These are phyloP conservation scores for Embidobia sp. DNA, from an alignment of 2,888 invertebrate species.

Conservation along the genomic window DNA sequence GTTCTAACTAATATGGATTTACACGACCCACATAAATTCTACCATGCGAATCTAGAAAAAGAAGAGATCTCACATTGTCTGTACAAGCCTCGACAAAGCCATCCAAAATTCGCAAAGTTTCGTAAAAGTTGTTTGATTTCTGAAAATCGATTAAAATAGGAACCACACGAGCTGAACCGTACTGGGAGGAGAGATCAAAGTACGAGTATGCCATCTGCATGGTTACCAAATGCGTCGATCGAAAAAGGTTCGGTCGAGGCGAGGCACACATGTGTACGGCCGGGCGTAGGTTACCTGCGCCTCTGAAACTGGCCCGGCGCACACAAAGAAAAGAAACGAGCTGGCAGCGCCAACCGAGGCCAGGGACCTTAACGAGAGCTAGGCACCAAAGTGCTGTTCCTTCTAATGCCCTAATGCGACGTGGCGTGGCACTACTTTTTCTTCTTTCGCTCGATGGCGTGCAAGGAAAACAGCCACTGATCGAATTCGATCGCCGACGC, in stretches of 20 bases:
- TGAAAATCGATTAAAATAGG: too few relatives aligned
- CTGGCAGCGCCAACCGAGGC: conserved; percentile 35
- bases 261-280: conserved; percentile 37
- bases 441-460: conserved; percentile 1
- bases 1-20: too few relatives aligned
- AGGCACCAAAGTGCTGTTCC: conserved; percentile 47
- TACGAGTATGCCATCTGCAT: conserved; percentile 62
- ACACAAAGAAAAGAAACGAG: conserved; percentile 68
- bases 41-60: too few relatives aligned
- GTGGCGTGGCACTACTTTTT: conserved; percentile 32
- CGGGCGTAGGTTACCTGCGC: conserved; percentile 69
- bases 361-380: conserved; percentile 61
- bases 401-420: conserved; percentile 32
- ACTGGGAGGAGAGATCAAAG: conserved; percentile 6
- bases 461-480: neutral
- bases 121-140: too few relatives aligned
- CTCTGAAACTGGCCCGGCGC: conserved; percentile 69
- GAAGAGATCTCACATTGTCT: too few relatives aligned
- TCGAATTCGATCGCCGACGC: neutral
- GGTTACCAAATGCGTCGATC: conserved; percentile 64
- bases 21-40: too few relatives aligned
- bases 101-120: too few relatives aligned
- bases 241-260: conserved; percentile 51
- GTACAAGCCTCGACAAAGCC: too few relatives aligned
- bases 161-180: too few relatives aligned